phyloP scores from a whole-genome alignment of 2,888 invertebrate genomes.

The Lissonota sp. region DNA sequence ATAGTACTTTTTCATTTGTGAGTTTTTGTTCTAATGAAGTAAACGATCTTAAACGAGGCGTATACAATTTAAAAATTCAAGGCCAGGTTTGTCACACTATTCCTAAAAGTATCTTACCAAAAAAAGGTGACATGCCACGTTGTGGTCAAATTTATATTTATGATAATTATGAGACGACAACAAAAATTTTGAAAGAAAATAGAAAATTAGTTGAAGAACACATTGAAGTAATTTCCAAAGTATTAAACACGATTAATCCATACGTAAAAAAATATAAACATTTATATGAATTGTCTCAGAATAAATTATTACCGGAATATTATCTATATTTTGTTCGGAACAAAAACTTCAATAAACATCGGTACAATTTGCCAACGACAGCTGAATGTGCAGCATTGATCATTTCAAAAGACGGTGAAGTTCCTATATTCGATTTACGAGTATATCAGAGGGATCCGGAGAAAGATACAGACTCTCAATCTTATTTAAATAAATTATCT shows the following conservation, averaged over 20 bases:
- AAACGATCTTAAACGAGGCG: background rate
- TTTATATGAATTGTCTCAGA: background rate
- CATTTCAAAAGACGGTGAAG: slow-evolving; percentile 17
- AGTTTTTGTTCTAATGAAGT: slow-evolving; percentile 8
- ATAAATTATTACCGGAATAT: slow-evolving; percentile 19
- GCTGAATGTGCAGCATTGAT: slow-evolving; percentile 48
- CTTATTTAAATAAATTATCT: slow-evolving; percentile 41
- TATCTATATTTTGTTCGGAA: slow-evolving; percentile 7
- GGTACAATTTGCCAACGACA: slow-evolving; percentile 34
- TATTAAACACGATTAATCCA: no score
- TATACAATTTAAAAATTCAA: slow-evolving; percentile 37
- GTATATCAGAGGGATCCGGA: slow-evolving; percentile 29
- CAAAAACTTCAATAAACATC: slow-evolving; percentile 8
- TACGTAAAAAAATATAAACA: slow-evolving; percentile 4
- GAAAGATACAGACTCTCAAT: background rate
- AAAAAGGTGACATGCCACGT: background rate
- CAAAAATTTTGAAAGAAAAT: no score
- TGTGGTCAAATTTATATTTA: slow-evolving; percentile 28
- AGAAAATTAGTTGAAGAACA: no score
- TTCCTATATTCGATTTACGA: slow-evolving; percentile 30
- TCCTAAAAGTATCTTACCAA: slow-evolving; percentile 21
- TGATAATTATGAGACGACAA: no score
- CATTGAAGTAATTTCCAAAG: no score
- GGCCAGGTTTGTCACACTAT: slow-evolving; percentile 34
- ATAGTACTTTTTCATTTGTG: slow-evolving; percentile 1